phyloP scores from a whole-genome alignment of 2,888 invertebrate species.

The Minunthozetes semirufus region DNA sequence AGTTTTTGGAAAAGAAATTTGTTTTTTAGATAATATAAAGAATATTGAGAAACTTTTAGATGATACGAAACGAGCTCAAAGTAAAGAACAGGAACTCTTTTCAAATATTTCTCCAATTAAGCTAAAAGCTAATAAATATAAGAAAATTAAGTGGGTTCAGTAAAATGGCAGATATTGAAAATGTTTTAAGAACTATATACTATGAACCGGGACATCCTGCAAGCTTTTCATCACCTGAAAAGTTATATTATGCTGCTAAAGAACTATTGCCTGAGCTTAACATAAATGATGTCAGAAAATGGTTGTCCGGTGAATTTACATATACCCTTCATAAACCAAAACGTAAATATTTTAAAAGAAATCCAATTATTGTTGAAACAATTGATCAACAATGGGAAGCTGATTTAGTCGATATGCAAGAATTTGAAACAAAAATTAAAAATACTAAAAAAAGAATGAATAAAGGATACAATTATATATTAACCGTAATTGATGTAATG shows the following conservation, averaged over 20 bases:
- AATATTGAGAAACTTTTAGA: no score
- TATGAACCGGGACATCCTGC: background rate
- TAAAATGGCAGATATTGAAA: background rate
- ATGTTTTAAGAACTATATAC: constrained; percentile 11
- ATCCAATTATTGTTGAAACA: constrained; percentile 36
- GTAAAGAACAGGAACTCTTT: no score
- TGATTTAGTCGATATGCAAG: constrained; percentile 41
- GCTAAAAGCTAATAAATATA: no score
- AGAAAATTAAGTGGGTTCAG: no score
- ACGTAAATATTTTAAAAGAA: background rate
- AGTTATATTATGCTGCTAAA: background rate
- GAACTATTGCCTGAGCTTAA: background rate
- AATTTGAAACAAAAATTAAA: background rate
- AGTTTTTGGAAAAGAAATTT: no score
- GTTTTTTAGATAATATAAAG: no score
- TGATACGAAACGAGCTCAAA: no score
- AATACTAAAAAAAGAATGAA: constrained; percentile 40
- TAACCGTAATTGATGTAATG: constrained; percentile 43
- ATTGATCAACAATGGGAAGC: constrained; percentile 42
- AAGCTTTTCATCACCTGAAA: background rate
- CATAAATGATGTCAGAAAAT: background rate
- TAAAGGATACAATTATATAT: constrained; percentile 41
- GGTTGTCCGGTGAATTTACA: background rate
- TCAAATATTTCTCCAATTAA: no score
- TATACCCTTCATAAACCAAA: constrained; percentile 31